These are phyloP conservation scores for Brachionus rotundiformis DNA, from an alignment of 1,140 invertebrate genomes.

Conservation along the genomic window DNA sequence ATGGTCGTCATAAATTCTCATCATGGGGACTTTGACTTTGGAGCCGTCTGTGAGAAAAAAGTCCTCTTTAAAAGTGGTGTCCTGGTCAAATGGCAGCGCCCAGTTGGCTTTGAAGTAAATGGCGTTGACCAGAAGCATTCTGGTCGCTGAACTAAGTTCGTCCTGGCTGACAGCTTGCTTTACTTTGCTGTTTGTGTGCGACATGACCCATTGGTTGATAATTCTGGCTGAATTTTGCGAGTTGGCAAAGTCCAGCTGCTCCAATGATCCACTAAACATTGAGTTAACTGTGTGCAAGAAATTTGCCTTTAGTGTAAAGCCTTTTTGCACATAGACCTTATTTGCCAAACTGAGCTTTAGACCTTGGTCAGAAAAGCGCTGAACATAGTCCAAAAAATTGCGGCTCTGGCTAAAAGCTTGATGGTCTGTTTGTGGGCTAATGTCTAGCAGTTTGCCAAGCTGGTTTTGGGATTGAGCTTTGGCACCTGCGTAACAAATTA, in stretches of 20 bases:
- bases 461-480: conserved; percentile 72
- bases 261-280: neutral
- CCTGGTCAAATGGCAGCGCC: conserved; percentile 70
- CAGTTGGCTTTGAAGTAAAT: conserved; percentile 77
- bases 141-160: conserved; percentile 66
- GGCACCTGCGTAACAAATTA: conserved; percentile 71
- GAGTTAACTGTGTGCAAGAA: neutral
- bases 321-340: neutral
- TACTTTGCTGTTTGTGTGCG: conserved; percentile 68
- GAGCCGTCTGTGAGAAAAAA: conserved; percentile 55
- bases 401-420: neutral
- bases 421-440: neutral
- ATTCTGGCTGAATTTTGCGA: conserved; percentile 56
- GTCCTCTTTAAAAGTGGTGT: conserved; percentile 64
- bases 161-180: conserved; percentile 70
- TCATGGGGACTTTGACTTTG: conserved; percentile 59
- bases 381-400: neutral
- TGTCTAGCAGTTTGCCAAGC: conserved; percentile 58
- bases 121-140: conserved; percentile 73
- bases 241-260: conserved; percentile 53
- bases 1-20: conserved; percentile 71
- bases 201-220: conserved; percentile 75
- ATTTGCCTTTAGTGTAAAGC: neutral
- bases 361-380: neutral
- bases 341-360: neutral